Evolutionary conservation across 2,888 invertebrate genomes (phyloP).

Genomic region (Dione juno): DNA sequence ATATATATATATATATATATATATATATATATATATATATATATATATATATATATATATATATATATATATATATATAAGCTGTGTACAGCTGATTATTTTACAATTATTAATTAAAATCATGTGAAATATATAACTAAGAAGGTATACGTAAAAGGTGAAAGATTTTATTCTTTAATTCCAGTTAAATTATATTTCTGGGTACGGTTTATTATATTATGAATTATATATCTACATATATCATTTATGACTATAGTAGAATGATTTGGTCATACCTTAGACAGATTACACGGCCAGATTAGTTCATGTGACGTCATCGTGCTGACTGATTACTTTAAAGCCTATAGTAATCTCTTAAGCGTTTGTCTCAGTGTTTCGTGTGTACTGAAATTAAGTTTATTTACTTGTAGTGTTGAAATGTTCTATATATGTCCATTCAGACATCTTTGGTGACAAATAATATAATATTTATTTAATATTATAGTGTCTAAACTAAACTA

Average conservation of each 20-base stretch:
- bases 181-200: too few species aligned
- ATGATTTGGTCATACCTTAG: conserved; percentile 28
- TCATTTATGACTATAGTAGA: not conserved
- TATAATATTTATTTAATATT: too few species aligned
- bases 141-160: too few species aligned
- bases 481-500: too few species aligned
- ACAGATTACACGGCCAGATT: conserved; percentile 38
- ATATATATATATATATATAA: too few species aligned
- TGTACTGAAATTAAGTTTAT: not conserved
- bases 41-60: not conserved
- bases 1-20: not conserved
- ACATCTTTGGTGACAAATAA: too few species aligned
- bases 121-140: too few species aligned
- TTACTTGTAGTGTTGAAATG: not conserved
- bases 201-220: too few species aligned
- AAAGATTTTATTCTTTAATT: too few species aligned
- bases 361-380: conserved; percentile 37
- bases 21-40: not conserved
- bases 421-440: not conserved
- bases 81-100: too few species aligned
- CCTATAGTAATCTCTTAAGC: conserved; percentile 44
- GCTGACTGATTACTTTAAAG: conserved; percentile 45
- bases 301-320: conserved; percentile 41
- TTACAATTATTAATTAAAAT: too few species aligned
- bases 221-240: not conserved